Conservation (phyloP, 2,113 vertebrate genomes). For the Xiphorhynchus elegans region DNA sequence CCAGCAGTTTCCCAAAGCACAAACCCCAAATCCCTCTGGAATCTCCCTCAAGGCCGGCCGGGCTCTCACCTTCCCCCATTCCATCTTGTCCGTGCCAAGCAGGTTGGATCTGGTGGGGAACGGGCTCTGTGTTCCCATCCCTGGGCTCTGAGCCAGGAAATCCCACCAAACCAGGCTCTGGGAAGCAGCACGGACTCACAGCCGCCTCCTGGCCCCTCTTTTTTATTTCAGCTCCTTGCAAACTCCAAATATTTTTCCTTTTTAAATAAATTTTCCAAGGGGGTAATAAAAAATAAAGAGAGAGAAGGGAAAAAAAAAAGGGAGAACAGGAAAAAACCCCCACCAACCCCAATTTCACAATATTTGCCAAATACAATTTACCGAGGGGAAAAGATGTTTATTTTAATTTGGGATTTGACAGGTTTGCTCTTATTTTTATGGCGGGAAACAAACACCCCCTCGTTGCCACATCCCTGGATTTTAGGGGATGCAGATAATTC, state of each 20-base stretch:
- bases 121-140: not conserved
- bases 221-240: not conserved
- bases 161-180: not conserved
- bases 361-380: not conserved
- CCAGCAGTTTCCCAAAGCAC: not conserved
- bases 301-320: not conserved
- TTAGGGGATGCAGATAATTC: not conserved
- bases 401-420: not conserved
- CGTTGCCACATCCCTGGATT: not conserved
- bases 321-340: not conserved
- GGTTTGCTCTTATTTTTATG: not conserved
- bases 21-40: not conserved
- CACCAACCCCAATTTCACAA: not conserved
- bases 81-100: not conserved
- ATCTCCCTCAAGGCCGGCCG: fast-evolving
- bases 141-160: not conserved
- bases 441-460: not conserved
- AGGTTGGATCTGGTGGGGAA: not conserved
- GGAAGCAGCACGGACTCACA: not conserved
- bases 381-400: not conserved
- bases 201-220: not conserved
- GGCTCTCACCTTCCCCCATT: not conserved
- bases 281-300: not conserved
- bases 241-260: not conserved
- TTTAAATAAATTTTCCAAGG: not conserved